Conservation (phyloP, 2,888 invertebrate genomes). For the Acleris literana region DNA sequence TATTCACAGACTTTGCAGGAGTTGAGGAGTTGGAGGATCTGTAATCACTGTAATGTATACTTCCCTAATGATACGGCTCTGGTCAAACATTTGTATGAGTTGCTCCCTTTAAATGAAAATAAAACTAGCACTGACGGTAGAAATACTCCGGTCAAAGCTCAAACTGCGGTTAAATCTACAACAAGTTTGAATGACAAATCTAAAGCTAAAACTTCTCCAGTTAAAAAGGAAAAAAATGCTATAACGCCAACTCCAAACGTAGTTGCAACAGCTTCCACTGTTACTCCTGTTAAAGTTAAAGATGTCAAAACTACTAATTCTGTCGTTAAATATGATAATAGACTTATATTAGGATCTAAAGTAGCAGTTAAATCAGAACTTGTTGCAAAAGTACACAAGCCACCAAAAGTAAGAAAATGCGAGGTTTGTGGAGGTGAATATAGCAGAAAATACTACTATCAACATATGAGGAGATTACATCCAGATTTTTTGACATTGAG, state of each 20-base stretch:
- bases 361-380: constrained; percentile 1
- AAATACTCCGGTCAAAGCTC: neutral
- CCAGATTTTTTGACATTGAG: neutral
- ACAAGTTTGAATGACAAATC: neutral
- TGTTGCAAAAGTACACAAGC: neutral
- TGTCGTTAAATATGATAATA: constrained; percentile 1
- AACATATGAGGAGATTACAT: constrained; percentile 25
- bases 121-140: constrained; percentile 11
- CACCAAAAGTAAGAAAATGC: neutral
- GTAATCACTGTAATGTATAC: constrained; percentile 55
- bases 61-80: constrained; percentile 51
- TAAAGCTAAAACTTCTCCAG: neutral
- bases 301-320: constrained; percentile 5
- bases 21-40: constrained; percentile 39
- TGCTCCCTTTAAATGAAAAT: constrained; percentile 45
- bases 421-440: constrained; percentile 22
- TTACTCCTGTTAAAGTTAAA: neutral
- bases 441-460: constrained; percentile 9
- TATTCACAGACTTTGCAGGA: neutral
- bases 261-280: neutral
- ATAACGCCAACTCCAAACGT: neutral
- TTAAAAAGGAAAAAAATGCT: neutral
- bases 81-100: constrained; percentile 57
- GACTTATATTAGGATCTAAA: constrained; percentile 29
- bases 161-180: constrained; percentile 31